Conservation (phyloP, 2,888 invertebrate species). For the Tillus elongatus region DNA sequence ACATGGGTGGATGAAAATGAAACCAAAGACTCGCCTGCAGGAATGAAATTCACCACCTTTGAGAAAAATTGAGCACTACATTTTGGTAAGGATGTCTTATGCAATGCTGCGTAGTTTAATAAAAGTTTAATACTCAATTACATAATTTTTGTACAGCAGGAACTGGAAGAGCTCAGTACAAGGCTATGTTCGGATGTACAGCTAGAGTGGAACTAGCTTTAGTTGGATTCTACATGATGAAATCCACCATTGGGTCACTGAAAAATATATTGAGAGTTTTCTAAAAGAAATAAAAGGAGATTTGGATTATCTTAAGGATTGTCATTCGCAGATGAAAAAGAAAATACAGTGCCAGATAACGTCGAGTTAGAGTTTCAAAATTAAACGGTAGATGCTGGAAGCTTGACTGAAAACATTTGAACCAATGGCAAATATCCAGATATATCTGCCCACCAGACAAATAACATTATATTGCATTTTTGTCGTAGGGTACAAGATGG, state of each 20-base stretch:
- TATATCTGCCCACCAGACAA: slow-evolving; percentile 7
- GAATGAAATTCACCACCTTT: slow-evolving; percentile 11
- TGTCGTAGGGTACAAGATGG: slow-evolving; percentile 6
- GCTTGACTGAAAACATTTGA: slow-evolving; percentile 1
- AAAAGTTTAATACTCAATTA: slow-evolving; percentile 6
- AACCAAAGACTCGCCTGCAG: slow-evolving; percentile 8
- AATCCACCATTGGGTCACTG: slow-evolving; percentile 4
- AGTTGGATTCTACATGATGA: slow-evolving; percentile 10
- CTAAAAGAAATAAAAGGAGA: slow-evolving; percentile 4
- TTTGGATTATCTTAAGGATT: background rate
- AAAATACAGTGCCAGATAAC: slow-evolving; percentile 9
- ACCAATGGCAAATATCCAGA: too few species aligned
- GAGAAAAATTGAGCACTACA: slow-evolving; percentile 9
- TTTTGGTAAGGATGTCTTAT: slow-evolving; percentile 4
- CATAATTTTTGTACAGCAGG: slow-evolving; percentile 7
- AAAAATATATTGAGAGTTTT: slow-evolving; percentile 7
- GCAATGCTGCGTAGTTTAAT: background rate
- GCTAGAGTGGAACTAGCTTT: slow-evolving; percentile 8
- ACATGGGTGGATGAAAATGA: slow-evolving; percentile 7
- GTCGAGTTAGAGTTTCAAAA: background rate
- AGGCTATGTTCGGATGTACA: slow-evolving; percentile 10
- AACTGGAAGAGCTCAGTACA: slow-evolving; percentile 10
- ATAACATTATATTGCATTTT: slow-evolving; percentile 10
- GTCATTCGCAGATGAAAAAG: slow-evolving; percentile 5
- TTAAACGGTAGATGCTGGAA: slow-evolving; percentile 2